Evolutionary conservation across 1,140 invertebrate species (phyloP).

Genomic region (Odontomachus brunneus): DNA sequence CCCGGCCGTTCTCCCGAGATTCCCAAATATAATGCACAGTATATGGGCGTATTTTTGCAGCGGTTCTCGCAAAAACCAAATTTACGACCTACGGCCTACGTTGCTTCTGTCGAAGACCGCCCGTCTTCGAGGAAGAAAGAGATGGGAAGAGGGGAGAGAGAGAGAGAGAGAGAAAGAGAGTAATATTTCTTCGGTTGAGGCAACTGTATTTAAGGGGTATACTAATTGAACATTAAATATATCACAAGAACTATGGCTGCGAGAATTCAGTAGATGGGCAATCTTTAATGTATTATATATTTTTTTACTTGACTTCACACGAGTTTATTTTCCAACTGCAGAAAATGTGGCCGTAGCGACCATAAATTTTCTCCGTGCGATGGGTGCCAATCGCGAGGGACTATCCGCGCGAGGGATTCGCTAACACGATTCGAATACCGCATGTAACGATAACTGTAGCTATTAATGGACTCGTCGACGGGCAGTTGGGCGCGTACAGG

Average conservation of each 20-base stretch:
- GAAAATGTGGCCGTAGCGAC: too few relatives aligned
- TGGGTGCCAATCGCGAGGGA: too few relatives aligned
- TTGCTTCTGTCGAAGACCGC: not conserved
- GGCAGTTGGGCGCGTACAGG: conserved; percentile 29
- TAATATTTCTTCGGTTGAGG: too few relatives aligned
- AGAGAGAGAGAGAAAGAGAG: too few relatives aligned
- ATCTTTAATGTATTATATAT: too few relatives aligned
- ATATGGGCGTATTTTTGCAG: not conserved
- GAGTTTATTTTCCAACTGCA: too few relatives aligned
- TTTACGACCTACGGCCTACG: not conserved
- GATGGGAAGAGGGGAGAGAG: not conserved
- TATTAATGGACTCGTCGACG: conserved; percentile 51
- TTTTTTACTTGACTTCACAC: too few relatives aligned
- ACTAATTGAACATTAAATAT: too few relatives aligned
- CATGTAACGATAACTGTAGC: conserved; percentile 50
- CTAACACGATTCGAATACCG: not conserved
- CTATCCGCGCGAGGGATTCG: not conserved
- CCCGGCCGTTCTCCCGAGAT: not conserved
- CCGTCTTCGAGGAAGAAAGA: not conserved
- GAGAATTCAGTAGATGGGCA: too few relatives aligned
- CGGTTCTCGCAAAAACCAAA: not conserved
- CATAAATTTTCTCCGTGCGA: too few relatives aligned
- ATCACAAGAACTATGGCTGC: too few relatives aligned
- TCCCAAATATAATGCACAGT: not conserved
- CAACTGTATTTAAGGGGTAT: too few relatives aligned